Evolutionary conservation across 2,113 vertebrate species (phyloP).

Genomic region (Elachura formosa): DNA sequence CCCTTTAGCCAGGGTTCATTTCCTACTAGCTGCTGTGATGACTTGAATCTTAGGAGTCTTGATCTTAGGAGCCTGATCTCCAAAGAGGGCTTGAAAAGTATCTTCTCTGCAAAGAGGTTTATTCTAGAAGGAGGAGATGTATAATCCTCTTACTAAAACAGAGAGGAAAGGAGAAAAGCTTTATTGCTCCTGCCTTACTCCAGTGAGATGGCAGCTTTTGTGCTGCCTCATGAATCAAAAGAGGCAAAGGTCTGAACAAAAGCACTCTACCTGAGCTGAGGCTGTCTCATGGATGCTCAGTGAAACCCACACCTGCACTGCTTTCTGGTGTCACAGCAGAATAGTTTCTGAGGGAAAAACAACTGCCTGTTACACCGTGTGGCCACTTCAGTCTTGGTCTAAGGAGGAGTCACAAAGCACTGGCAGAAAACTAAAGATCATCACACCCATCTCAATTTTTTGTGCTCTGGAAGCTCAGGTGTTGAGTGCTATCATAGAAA

Average conservation of each 20-base stretch:
- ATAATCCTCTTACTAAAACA: constrained; percentile 45
- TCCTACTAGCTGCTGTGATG: neutral
- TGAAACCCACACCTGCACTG: neutral
- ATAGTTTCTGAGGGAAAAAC: neutral
- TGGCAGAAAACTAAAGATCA: neutral
- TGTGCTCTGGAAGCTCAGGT: neutral
- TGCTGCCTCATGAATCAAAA: neutral
- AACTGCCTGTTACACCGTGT: neutral
- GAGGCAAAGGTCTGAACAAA: neutral
- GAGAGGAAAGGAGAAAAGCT: neutral
- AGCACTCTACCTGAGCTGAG: neutral
- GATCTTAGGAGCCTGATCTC: constrained; percentile 2
- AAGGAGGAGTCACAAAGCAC: neutral
- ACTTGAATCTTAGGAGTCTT: neutral
- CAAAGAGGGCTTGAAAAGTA: constrained; percentile 26
- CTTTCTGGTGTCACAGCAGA: neutral
- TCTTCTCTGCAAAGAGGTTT: constrained; percentile 49
- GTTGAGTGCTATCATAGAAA: neutral
- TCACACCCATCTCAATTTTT: neutral
- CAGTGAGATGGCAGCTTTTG: neutral
- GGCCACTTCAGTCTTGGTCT: neutral
- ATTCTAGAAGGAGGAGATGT: neutral
- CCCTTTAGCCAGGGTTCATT: neutral
- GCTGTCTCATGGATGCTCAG: neutral
- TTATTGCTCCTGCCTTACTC: neutral